phyloP scores from a whole-genome alignment of 2,888 invertebrate species.

The Mythimna impura region DNA sequence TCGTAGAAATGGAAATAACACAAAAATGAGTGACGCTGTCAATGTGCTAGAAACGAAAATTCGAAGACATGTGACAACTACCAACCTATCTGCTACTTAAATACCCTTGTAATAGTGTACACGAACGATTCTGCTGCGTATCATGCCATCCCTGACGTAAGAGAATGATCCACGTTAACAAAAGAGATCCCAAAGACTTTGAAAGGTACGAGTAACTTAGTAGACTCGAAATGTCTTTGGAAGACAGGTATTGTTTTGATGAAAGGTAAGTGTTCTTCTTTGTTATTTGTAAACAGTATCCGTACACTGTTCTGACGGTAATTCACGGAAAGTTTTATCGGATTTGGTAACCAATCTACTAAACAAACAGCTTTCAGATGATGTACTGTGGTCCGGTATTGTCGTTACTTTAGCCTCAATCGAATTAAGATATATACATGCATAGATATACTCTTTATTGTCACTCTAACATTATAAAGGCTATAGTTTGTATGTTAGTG shows the following conservation, averaged over 20 bases:
- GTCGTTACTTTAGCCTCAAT: background rate
- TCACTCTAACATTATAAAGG: too few relatives aligned
- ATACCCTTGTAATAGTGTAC: too few relatives aligned
- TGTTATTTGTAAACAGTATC: constrained; percentile 21
- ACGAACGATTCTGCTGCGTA: too few relatives aligned
- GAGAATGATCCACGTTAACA: constrained; percentile 28
- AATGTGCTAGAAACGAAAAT: too few relatives aligned
- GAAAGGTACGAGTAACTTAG: constrained; percentile 22
- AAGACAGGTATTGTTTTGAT: constrained; percentile 30
- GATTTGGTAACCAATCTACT: constrained; percentile 20
- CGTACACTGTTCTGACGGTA: constrained; percentile 8
- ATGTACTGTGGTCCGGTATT: background rate
- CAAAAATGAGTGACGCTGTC: too few relatives aligned
- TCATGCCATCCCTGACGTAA: constrained; percentile 10
- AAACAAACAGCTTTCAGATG: constrained; percentile 9
- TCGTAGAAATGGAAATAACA: too few relatives aligned
- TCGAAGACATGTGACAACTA: too few relatives aligned
- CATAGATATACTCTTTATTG: too few relatives aligned
- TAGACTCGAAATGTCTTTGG: constrained; percentile 22
- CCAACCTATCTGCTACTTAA: too few relatives aligned
- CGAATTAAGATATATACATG: too few relatives aligned
- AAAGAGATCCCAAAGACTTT: background rate
- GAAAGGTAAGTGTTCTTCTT: constrained; percentile 38
- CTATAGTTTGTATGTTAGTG: too few relatives aligned
- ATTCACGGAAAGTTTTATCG: constrained; percentile 28